These are phyloP conservation scores for Patella pellucida DNA, from an alignment of 2,888 invertebrate species.

Conservation along the genomic window DNA sequence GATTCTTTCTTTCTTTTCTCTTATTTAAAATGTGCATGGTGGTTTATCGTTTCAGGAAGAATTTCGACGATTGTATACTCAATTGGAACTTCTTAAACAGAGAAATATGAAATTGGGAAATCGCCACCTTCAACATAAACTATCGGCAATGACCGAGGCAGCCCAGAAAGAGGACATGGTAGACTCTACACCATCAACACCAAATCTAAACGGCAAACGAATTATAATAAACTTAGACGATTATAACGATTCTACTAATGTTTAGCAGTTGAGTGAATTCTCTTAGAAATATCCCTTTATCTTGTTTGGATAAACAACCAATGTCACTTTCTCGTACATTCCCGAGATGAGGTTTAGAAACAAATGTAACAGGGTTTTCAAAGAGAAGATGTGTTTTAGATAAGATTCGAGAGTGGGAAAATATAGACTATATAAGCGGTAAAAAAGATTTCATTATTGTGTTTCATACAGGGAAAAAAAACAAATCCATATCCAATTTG, in stretches of 20 bases:
- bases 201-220: conserved; percentile 65
- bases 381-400: no score
- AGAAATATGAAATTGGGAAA: conserved; percentile 83
- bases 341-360: no score
- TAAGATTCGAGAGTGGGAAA: no score
- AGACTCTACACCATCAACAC: conserved; percentile 59
- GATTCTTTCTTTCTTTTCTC: not conserved
- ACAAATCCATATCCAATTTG: no score
- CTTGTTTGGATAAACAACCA: no score
- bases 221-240: conserved; percentile 67
- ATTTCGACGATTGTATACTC: conserved; percentile 84
- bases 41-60: conserved; percentile 78
- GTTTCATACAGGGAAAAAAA: no score
- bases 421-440: no score
- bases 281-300: no score
- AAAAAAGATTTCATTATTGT: no score
- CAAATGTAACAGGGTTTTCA: no score
- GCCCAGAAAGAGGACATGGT: conserved; percentile 72
- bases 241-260: conserved; percentile 63
- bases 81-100: conserved; percentile 85
- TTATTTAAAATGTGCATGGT: not conserved
- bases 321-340: no score
- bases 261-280: conserved; percentile 38
- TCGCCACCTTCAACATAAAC: conserved; percentile 81
- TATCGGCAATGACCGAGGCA: conserved; percentile 87